Percentiles rank a stretch among this genome's conserved stretches.
Conservation (phyloP, 2,797 vertebrate species). For the Hyperoplus immaculatus region DNA sequence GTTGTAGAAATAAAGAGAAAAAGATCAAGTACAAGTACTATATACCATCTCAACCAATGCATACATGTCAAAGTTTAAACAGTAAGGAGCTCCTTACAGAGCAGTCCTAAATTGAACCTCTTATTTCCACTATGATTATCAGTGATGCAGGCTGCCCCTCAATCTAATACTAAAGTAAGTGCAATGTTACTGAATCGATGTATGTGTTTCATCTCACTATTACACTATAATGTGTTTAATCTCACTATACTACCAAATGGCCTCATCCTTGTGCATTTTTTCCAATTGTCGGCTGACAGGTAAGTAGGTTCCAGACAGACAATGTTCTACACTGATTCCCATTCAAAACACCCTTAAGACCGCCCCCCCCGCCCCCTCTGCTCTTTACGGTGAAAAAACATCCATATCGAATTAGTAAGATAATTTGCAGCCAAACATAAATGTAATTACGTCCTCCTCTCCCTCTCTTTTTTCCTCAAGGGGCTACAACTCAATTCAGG, state of each 20-base stretch:
- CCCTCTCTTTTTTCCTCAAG: constrained; percentile 45
- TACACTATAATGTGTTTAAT: no score
- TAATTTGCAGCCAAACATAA: constrained; percentile 59
- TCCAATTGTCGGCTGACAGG: no score
- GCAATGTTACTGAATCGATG: neutral
- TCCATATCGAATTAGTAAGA: constrained; percentile 51
- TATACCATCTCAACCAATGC: no score
- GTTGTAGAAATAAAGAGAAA: neutral
- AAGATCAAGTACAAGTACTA: no score
- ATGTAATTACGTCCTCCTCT: constrained; percentile 57
- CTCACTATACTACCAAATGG: no score
- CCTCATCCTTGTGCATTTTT: no score
- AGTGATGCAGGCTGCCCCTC: neutral
- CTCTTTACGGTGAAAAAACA: constrained; percentile 23
- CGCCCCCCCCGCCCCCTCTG: neutral
- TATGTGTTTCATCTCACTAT: constrained; percentile 3
- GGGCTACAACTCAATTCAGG: constrained; percentile 36
- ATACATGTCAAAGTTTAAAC: no score
- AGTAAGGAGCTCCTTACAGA: neutral
- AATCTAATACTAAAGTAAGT: neutral
- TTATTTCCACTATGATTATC: neutral
- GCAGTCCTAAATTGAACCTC: neutral
- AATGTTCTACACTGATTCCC: no score
- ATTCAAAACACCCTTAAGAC: no score
- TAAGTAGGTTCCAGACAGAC: no score